Evolutionary conservation across 2,797 vertebrate species (phyloP).

Genomic region (Coluber constrictor): DNA sequence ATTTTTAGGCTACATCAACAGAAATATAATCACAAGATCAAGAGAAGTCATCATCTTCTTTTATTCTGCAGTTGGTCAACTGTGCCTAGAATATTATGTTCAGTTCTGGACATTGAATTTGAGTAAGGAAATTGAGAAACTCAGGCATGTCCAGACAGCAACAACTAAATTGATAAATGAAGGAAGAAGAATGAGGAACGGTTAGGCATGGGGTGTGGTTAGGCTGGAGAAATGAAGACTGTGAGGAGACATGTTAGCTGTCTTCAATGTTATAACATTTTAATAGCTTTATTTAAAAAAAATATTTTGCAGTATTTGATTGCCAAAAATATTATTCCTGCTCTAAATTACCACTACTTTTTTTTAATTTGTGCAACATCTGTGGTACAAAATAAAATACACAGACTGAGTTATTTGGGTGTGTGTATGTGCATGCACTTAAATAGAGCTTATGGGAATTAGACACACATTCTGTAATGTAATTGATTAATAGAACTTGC

Average conservation of each 20-base stretch:
- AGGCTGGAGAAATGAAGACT: not conserved
- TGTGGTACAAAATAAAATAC: not conserved
- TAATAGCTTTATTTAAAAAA: not conserved
- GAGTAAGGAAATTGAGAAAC: not conserved
- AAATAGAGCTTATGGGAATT: not conserved
- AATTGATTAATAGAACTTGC: constrained; percentile 1
- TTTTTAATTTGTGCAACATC: not conserved
- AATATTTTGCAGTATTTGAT: not conserved
- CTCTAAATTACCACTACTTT: not conserved
- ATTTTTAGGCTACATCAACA: not conserved
- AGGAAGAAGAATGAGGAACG: not conserved
- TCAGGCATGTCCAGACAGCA: not conserved
- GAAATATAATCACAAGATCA: not conserved
- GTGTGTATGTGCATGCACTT: not conserved
- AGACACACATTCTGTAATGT: not conserved
- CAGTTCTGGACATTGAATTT: not conserved
- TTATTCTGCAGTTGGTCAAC: not conserved
- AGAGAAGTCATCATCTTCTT: not conserved
- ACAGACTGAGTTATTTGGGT: not conserved
- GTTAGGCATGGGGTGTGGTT: not conserved
- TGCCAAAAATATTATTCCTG: not conserved
- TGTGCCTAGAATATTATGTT: not conserved
- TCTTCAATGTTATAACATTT: not conserved
- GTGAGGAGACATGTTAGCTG: not conserved
- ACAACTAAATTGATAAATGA: not conserved